phyloP scores from a whole-genome alignment of 2,888 invertebrate species.

The Coenonympha arcania region DNA sequence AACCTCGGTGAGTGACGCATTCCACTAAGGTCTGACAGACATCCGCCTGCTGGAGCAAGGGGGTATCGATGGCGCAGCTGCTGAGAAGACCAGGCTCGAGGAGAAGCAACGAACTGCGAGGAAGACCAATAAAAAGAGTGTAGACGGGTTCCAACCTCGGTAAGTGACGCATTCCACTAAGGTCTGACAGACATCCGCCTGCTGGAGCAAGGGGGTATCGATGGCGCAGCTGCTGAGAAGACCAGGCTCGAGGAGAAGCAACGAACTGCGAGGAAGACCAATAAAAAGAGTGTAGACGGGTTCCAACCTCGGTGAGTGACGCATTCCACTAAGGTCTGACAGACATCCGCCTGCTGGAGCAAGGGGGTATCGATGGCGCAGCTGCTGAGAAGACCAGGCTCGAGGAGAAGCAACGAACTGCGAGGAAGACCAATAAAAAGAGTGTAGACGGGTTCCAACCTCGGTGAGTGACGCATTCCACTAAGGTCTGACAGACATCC shows the following conservation, averaged over 20 bases:
- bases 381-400: slow-evolving; percentile 89
- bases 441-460: slow-evolving; percentile 60
- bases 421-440: slow-evolving; percentile 77
- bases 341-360: slow-evolving; percentile 91
- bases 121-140: slow-evolving; percentile 74
- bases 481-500: too few species aligned
- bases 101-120: slow-evolving; percentile 91
- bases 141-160: slow-evolving; percentile 63
- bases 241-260: slow-evolving; percentile 94
- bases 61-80: slow-evolving; percentile 90
- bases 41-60: slow-evolving; percentile 91
- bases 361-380: slow-evolving; percentile 91
- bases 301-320: slow-evolving; percentile 69
- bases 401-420: slow-evolving; percentile 92
- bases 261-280: slow-evolving; percentile 80
- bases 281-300: slow-evolving; percentile 62
- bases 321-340: too few species aligned
- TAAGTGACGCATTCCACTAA: too few species aligned
- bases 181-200: slow-evolving; percentile 92
- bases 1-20: too few species aligned
- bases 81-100: slow-evolving; percentile 90
- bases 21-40: too few species aligned
- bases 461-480: too few species aligned
- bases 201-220: slow-evolving; percentile 92
- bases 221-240: slow-evolving; percentile 91